A percentile compares a stretch with the other conserved stretches of the same genome.
Conservation (phyloP, 2,797 vertebrate species). For the Premnoplex brunnescens region DNA sequence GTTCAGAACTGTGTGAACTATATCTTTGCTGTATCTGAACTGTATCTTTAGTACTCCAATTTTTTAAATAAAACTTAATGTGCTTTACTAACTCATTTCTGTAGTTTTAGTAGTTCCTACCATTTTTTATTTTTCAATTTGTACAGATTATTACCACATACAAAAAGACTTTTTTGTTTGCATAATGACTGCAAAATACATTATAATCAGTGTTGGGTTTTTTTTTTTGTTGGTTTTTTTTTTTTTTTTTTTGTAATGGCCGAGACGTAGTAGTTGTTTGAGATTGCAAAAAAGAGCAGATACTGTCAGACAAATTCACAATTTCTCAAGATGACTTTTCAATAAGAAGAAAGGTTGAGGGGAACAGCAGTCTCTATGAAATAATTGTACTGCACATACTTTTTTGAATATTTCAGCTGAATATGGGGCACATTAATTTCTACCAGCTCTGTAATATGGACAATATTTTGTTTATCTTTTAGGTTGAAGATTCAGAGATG, state of each 20-base stretch:
- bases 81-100: background rate
- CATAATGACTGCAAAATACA: background rate
- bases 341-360: background rate
- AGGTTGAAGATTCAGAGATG: conserved; percentile 67
- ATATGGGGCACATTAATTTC: background rate
- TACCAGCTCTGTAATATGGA: background rate
- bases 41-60: background rate
- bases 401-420: background rate
- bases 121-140: background rate
- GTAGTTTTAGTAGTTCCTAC: background rate
- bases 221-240: too few species aligned
- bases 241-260: background rate
- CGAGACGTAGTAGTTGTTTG: background rate
- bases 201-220: background rate
- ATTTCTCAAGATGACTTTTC: background rate
- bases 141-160: background rate
- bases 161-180: background rate
- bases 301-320: background rate
- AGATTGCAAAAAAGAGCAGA: background rate
- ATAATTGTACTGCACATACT: background rate
- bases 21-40: background rate
- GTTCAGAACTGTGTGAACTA: background rate
- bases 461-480: conserved; percentile 57
- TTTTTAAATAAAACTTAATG: background rate
- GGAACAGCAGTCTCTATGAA: background rate